Conservation (phyloP, 2,888 invertebrate species). For the Monochamus alternatus region DNA sequence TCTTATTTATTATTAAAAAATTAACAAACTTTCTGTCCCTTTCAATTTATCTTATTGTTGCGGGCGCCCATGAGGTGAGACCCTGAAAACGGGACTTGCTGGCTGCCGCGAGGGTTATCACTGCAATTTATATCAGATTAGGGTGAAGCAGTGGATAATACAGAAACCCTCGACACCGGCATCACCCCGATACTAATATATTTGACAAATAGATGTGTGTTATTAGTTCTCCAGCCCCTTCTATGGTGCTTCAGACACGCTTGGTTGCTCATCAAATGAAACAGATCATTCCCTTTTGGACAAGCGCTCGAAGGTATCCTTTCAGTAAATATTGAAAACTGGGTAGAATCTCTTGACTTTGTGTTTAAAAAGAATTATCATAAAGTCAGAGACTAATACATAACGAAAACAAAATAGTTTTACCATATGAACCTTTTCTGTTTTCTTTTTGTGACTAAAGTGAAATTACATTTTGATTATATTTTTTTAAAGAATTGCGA, state of each 20-base stretch:
- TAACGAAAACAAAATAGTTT: no score
- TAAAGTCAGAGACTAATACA: no score
- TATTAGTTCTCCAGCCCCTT: constrained; percentile 61
- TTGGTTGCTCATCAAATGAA: constrained; percentile 50
- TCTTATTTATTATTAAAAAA: no score
- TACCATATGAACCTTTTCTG: no score
- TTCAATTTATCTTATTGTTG: not conserved
- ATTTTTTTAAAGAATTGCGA: no score
- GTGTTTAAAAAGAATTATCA: no score
- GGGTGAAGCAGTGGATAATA: constrained; percentile 68
- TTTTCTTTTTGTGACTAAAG: no score
- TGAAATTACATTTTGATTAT: no score
- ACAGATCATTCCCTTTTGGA: constrained; percentile 47
- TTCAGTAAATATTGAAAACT: constrained; percentile 11
- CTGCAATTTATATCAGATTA: constrained; percentile 69
- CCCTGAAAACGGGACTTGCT: constrained; percentile 34
- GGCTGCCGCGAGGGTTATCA: constrained; percentile 64
- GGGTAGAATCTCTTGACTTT: not conserved
- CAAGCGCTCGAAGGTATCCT: constrained; percentile 40
- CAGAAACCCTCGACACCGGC: constrained; percentile 65
- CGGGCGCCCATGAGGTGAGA: constrained; percentile 25
- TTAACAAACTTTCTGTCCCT: not conserved
- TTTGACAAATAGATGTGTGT: constrained; percentile 68
- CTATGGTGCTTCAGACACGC: constrained; percentile 40
- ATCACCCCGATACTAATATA: constrained; percentile 66